A percentile compares a stretch with the other conserved stretches of the same genome.
These are phyloP conservation scores for Drosophila cracens DNA, from an alignment of 2,888 invertebrate genomes.

Conservation along the genomic window DNA sequence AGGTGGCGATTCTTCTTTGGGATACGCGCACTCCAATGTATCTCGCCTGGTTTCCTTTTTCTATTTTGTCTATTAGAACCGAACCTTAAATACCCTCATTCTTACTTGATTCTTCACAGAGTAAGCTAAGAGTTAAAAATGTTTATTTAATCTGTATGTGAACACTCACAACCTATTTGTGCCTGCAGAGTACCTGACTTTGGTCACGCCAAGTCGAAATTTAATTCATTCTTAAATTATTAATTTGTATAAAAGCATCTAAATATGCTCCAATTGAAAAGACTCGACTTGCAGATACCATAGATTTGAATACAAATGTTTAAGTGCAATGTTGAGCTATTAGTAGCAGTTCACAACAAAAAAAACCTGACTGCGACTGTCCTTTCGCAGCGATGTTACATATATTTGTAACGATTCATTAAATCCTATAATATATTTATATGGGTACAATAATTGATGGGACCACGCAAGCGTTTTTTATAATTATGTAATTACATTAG, in stretches of 20 bases:
- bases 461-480: neutral
- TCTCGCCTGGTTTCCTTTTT: neutral
- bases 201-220: neutral
- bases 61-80: neutral
- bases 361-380: neutral
- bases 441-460: neutral
- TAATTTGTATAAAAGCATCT: neutral
- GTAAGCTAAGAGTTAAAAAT: neutral
- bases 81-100: neutral
- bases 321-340: too few relatives aligned
- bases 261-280: neutral
- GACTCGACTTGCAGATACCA: neutral
- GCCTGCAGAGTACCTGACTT: neutral
- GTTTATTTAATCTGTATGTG: neutral
- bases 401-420: neutral
- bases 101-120: neutral
- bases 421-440: neutral
- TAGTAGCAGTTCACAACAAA: neutral
- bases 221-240: neutral
- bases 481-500: neutral
- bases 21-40: neutral
- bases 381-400: neutral
- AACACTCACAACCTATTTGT: neutral
- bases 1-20: neutral
- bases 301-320: neutral